Evolutionary conservation across 2,888 invertebrate species (phyloP), one percentile per base, ranked within the genome.

Genomic region (Cecidostiba fungosa): DNA sequence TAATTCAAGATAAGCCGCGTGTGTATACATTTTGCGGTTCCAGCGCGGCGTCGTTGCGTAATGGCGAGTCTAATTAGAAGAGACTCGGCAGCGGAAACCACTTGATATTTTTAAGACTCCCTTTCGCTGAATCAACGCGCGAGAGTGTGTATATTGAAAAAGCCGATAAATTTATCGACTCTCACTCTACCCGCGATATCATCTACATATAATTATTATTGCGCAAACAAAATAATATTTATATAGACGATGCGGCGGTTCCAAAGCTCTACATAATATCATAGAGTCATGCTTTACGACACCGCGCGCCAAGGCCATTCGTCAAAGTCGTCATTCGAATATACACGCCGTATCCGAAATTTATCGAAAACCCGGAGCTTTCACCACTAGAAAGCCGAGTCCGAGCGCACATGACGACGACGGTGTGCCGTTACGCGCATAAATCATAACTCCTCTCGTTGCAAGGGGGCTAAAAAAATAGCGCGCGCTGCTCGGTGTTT

Each of bases 381-480:
- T 29, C 16, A 29, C 32, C 19, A 16, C n/a, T 19, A 73, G 54
- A 12, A 23, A 70, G 10, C 12, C 0, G 47, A 54, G 16, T 23
- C 23, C 19, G 10, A 66, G 19, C 36, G n/a, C 50, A 66, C 32
- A 54, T 16, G 47, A 73, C 73, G 6, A 8, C 16, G 47, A 26
- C 47, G 4, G 23, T 19, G 5, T 36, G 29, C 84, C 84, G 84
- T 84, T 84, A 84, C 43, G 43, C 80, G 76, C 84, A 59, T 80
- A 84, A 84, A 84, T 84, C 84, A 80, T 80, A 80, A 59, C 39
- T 43, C 59, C 54, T 62, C 32, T 6, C 39, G 39, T 6, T 23
- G 32, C n/a, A 39, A 39, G 12, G 66, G 69, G 16, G 59, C 43
- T 19, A 70, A 43, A 23, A 74, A 81, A 80, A 77, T 39, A 39